Evolutionary conservation across 2,797 vertebrate genomes (phyloP), one percentile per base, ranked within the genome.

Genomic region (Alca torda): DNA sequence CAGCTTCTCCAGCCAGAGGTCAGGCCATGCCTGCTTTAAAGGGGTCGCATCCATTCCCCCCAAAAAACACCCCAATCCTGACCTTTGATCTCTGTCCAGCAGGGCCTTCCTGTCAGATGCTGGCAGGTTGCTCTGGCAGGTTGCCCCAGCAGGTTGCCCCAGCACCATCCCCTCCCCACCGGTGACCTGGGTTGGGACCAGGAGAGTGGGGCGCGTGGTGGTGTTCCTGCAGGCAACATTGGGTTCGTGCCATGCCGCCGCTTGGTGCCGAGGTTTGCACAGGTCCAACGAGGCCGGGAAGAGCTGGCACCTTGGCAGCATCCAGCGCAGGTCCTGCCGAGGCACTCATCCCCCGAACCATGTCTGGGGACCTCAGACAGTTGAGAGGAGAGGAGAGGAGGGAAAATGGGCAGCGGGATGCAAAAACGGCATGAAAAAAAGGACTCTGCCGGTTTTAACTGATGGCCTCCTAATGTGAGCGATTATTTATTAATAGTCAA

Each of bases 1-100:
- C n/a, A 35, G 87, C 80, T 93, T 90, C 79, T 97, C 98, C 97
- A 98, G 96, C 98, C 84, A 74, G 96, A 97, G 95, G 67, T 94
- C 75, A 91, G 64, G 81, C 92, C 11, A 1, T 90, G 85, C 85
- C 64, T 82, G 57, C 30, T 83, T 96, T 96, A 95, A 93, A 96
- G 92, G 90, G 90, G 72, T 89, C 41, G 5, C 69, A 87, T 72
- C 35, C 13, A 9, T 19, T 10, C 11, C 11, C 56, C 30, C 3
- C 3, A 14, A 45, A 23, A 15, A 37, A 35, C n/a, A 54, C 7
- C 2, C 11, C 35, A 20, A 5, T 19, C 21, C 23, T 3, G 11
- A 67, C 51, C 15, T 90, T 70, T 69, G 89, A 67, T 91, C 43
- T 50, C 31, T 35, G 23, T 69, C 51, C 2, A 1, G 6, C 46